Evolutionary conservation across 2,797 vertebrate genomes (phyloP), one percentile per base, ranked within the genome.

Genomic region (Darevskia nairensis): DNA sequence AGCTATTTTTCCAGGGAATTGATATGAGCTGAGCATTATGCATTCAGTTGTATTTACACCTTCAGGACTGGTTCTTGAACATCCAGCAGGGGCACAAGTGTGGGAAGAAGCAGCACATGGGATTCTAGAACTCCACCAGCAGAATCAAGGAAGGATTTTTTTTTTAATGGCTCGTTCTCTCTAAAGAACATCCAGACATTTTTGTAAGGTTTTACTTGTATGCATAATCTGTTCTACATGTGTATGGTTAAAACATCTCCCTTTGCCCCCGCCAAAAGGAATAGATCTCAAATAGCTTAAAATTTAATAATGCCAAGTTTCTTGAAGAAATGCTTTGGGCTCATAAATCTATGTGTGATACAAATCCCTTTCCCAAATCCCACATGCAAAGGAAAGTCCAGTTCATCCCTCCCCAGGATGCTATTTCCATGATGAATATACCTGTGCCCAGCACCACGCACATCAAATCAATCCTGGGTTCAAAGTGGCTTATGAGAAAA

Each of bases 401-500:
- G 1, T 7, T 3, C 69, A 35, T 84, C 44, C 10, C 27, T 9
- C 13, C 39, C 61, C n/a, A 84, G 19, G 10, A 1, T 19, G 6
- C 23, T 15, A 6, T 69, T 3, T 74, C 19, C 27, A 17, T 69
- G 8, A 19, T 2, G 2, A n/a, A 11, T 75, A 27, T 80, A 59
- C 5, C 55, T n/a, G 64, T 35, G 29, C 15, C 74, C 74, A 78
- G 13, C 25, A 35, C n/a, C 27, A 77, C 39, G 61, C 15, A 23
- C 19, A 1, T 59, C 17, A 59, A 29, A 44, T 35, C 29, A 82
- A 74, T 55, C 64, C 8, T 64, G 35, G 13, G 8, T 7, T 81
- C 35, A 87, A 82, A 82, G n/a, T 75, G 21, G 32, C 7, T 74
- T 88, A 55, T 5, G 13, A 78, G 41, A 87, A 80, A 29, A 61